These are phyloP conservation scores for Drosophila subobscura DNA, from an alignment of 1,140 invertebrate genomes.

Conservation along the genomic window DNA sequence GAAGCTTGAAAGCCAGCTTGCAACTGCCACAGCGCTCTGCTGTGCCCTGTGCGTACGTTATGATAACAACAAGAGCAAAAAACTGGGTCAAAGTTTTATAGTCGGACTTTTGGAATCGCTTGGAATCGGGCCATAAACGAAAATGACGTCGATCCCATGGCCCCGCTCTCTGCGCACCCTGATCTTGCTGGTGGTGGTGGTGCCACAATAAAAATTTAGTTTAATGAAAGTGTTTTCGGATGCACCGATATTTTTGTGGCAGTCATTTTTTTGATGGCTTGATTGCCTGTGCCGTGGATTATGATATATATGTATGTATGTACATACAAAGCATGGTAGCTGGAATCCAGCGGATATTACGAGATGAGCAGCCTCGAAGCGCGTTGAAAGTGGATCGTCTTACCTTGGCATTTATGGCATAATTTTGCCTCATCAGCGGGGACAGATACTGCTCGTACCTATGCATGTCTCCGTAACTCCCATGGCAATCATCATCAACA, in stretches of 20 bases:
- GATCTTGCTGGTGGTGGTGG: constrained; percentile 26
- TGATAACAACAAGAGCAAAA: constrained; percentile 41
- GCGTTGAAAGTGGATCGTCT: constrained; percentile 50
- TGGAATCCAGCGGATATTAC: constrained; percentile 19
- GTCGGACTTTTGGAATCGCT: constrained; percentile 31
- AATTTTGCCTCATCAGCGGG: constrained; percentile 55
- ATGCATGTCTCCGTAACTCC: neutral
- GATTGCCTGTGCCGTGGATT: constrained; percentile 66
- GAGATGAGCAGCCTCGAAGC: constrained; percentile 52
- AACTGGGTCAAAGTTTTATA: constrained; percentile 80
- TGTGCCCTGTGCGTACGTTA: constrained; percentile 8
- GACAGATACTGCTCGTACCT: constrained; percentile 26
- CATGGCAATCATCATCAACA: constrained; percentile 30
- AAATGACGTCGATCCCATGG: constrained; percentile 46
- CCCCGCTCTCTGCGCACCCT: neutral
- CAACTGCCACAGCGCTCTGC: constrained; percentile 8
- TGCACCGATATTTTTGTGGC: constrained; percentile 27
- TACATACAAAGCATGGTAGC: constrained; percentile 9
- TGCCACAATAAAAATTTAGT: constrained; percentile 79
- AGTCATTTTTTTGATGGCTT: constrained; percentile 65
- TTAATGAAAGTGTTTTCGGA: constrained; percentile 79
- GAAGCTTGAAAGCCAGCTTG: constrained; percentile 36
- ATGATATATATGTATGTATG: constrained; percentile 49
- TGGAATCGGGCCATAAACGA: constrained; percentile 64
- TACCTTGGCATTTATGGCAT: constrained; percentile 77